Percentiles rank a stretch among this genome's conserved stretches.
These are phyloP conservation scores for Drosophila subquinaria DNA, from an alignment of 2,888 invertebrate genomes.

Conservation along the genomic window DNA sequence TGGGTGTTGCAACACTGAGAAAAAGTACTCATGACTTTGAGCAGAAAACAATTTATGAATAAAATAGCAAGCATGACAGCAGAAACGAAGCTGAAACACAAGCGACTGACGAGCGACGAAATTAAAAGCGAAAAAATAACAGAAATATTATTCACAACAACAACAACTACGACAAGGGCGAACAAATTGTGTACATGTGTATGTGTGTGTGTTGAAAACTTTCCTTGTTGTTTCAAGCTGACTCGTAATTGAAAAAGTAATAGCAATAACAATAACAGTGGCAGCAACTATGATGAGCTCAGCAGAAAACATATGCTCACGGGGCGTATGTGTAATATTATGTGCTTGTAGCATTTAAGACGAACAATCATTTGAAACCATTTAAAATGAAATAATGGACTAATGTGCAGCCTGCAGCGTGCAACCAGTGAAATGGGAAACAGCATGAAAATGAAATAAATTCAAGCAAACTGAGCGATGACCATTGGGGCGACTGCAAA, in stretches of 20 bases:
- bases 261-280: slow-evolving; percentile 42
- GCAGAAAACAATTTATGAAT: slow-evolving; percentile 72
- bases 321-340: slow-evolving; percentile 32
- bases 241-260: slow-evolving; percentile 66
- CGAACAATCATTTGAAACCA: slow-evolving; percentile 30
- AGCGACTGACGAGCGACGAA: slow-evolving; percentile 54
- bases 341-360: background rate
- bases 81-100: slow-evolving; percentile 23
- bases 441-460: slow-evolving; percentile 6
- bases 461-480: slow-evolving; percentile 29
- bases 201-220: slow-evolving; percentile 1
- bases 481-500: slow-evolving; percentile 8
- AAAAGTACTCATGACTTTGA: slow-evolving; percentile 41
- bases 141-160: slow-evolving; percentile 26
- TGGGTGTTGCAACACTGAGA: slow-evolving; percentile 28
- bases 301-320: slow-evolving; percentile 4
- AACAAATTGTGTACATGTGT: background rate
- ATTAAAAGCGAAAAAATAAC: slow-evolving; percentile 73
- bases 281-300: background rate
- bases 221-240: slow-evolving; percentile 39
- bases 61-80: slow-evolving; percentile 58
- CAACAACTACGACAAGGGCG: background rate
- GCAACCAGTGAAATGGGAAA: slow-evolving; percentile 12
- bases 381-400: slow-evolving; percentile 43
- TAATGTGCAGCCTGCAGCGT: slow-evolving; percentile 20